These are phyloP conservation scores for Leucopsar rothschildi DNA, from an alignment of 2,113 vertebrate species.

Conservation along the genomic window DNA sequence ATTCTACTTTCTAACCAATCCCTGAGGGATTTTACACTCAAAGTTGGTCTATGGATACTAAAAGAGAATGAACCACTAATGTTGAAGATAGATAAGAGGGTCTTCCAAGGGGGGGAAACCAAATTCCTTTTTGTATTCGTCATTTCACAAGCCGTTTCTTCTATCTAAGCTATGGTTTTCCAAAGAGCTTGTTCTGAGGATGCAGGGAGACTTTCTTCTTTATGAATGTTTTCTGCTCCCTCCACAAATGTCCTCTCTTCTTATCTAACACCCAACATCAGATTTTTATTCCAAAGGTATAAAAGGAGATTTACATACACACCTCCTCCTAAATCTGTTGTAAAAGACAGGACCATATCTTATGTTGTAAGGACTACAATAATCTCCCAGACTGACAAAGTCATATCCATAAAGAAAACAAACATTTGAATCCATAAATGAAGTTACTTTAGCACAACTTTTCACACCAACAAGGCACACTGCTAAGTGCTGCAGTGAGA, in stretches of 20 bases:
- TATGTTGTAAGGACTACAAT: neutral
- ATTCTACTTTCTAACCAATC: too few species aligned
- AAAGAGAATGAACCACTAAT: too few species aligned
- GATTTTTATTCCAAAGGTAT: neutral
- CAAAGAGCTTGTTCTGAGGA: too few species aligned
- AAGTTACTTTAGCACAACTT: neutral
- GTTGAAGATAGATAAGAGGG: too few species aligned
- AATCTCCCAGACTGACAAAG: neutral
- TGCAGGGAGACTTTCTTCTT: too few species aligned
- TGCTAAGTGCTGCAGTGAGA: neutral
- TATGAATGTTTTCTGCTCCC: too few species aligned
- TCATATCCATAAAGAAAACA: neutral
- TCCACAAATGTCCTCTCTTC: neutral
- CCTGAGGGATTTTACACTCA: too few species aligned
- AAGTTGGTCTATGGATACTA: too few species aligned
- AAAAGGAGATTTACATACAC: neutral
- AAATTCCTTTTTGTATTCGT: too few species aligned
- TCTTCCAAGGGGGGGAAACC: too few species aligned
- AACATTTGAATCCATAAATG: neutral
- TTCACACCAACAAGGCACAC: neutral
- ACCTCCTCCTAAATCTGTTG: neutral
- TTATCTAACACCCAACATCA: neutral
- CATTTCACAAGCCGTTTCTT: too few species aligned
- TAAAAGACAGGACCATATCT: neutral
- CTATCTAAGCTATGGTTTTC: too few species aligned